Percentiles rank a stretch among this genome's conserved stretches.
Conservation (phyloP, 2,797 vertebrate genomes). For the Platalea minor region DNA sequence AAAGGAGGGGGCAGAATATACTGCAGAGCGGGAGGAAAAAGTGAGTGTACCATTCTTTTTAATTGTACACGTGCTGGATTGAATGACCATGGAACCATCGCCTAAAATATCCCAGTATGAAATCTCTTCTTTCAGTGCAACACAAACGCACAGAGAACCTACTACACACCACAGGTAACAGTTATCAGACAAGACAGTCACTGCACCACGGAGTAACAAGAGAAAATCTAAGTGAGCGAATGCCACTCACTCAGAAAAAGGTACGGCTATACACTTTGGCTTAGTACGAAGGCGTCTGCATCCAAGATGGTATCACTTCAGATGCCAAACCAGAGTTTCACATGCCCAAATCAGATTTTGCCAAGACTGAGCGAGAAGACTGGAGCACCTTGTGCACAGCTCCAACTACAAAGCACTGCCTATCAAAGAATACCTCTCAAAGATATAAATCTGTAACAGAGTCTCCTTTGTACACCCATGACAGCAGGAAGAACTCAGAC, state of each 20-base stretch:
- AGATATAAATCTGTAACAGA: background rate
- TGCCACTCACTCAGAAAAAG: background rate
- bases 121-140: background rate
- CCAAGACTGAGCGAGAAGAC: background rate
- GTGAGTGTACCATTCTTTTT: rapidly evolving
- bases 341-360: background rate
- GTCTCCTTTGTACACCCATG: background rate
- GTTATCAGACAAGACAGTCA: background rate
- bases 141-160: background rate
- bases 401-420: background rate
- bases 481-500: background rate
- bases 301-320: background rate
- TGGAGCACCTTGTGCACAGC: background rate
- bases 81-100: background rate
- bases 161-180: background rate
- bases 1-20: background rate
- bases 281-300: background rate
- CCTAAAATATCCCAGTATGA: background rate
- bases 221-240: background rate
- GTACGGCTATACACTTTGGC: background rate
- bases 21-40: background rate
- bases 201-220: background rate
- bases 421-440: background rate
- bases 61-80: background rate
- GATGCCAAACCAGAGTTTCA: background rate